phyloP scores from a whole-genome alignment of 2,797 vertebrate genomes.

The Agapornis canus region DNA sequence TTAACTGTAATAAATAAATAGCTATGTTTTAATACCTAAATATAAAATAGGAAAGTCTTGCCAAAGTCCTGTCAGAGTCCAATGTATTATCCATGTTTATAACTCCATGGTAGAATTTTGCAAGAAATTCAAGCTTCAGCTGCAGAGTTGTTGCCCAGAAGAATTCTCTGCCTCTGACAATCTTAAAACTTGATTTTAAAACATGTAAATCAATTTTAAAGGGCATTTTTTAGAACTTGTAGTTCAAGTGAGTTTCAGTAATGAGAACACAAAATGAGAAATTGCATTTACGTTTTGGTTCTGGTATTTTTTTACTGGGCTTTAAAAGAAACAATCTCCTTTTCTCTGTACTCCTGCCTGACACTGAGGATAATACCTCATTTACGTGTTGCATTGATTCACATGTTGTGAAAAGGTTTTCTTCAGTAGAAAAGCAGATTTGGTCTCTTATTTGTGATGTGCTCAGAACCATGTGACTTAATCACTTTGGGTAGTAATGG shows the following conservation, averaged over 20 bases:
- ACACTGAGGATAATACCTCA: background rate
- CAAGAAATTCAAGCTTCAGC: background rate
- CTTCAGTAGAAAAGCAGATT: constrained; percentile 19
- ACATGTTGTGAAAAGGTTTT: background rate
- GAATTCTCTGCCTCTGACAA: background rate
- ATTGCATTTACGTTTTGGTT: background rate
- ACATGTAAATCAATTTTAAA: background rate
- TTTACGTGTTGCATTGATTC: background rate
- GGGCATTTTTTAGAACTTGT: background rate
- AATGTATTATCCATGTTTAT: background rate
- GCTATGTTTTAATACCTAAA: background rate
- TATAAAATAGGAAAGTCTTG: background rate
- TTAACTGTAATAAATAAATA: background rate
- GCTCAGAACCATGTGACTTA: constrained; percentile 35
- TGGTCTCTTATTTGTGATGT: constrained; percentile 22
- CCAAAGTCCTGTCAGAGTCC: background rate
- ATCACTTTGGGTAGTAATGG: constrained; percentile 19
- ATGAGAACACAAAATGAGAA: background rate
- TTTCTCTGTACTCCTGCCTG: background rate
- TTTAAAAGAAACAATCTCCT: background rate
- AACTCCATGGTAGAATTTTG: background rate
- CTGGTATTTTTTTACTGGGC: background rate
- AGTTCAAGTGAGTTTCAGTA: background rate
- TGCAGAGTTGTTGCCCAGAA: background rate
- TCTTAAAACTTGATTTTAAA: background rate